A percentile compares a stretch with the other conserved stretches of the same genome.
Conservation (phyloP, 2,888 invertebrate genomes). For the Dynastes tityus region DNA sequence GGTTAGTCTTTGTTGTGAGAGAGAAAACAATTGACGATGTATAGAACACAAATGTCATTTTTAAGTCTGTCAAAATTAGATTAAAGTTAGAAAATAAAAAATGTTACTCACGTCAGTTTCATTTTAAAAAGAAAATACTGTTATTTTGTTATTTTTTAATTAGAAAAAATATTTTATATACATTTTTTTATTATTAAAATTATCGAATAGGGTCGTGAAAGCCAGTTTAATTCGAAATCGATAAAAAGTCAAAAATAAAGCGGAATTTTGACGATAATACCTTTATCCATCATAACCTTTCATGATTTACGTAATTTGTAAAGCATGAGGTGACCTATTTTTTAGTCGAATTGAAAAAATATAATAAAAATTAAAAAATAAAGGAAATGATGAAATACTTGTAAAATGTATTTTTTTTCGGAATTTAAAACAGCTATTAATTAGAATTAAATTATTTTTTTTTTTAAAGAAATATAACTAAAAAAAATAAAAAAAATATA, state of each 20-base stretch:
- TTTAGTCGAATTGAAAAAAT: neutral
- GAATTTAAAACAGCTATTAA: too few species aligned
- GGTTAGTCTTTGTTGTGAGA: neutral
- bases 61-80: conserved; percentile 12
- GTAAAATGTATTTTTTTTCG: too few species aligned
- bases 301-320: conserved; percentile 69
- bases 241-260: neutral
- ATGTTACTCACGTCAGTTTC: too few species aligned
- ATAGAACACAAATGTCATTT: neutral
- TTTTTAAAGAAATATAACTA: too few species aligned
- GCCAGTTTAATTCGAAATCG: neutral
- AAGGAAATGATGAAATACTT: neutral
- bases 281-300: conserved; percentile 66
- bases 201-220: neutral
- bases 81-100: neutral
- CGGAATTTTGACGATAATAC: neutral
- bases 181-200: too few species aligned
- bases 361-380: neutral
- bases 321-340: conserved; percentile 68
- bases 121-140: neutral
- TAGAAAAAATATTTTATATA: too few species aligned
- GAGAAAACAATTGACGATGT: neutral
- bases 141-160: neutral
- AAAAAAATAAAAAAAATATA: too few species aligned
- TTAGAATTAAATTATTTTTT: too few species aligned